These are phyloP conservation scores for Hemistola chrysoprasaria DNA, from an alignment of 2,888 invertebrate species.

Conservation along the genomic window DNA sequence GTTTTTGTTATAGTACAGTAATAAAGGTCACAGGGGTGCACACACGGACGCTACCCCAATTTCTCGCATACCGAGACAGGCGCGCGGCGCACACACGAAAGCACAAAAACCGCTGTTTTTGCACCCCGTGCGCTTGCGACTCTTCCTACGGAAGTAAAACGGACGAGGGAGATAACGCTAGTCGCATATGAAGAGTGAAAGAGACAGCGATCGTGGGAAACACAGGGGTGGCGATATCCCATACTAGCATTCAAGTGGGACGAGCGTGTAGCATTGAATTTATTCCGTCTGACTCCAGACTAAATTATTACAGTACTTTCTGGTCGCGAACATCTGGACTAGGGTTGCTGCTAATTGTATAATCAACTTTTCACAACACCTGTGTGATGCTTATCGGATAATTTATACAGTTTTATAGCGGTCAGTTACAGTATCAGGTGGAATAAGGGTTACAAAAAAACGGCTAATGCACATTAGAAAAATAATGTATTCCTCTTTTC, in stretches of 20 bases:
- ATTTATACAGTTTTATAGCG: constrained; percentile 37
- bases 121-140: constrained; percentile 55
- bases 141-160: constrained; percentile 71
- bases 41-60: constrained; percentile 28
- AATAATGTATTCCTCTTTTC: constrained; percentile 52
- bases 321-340: constrained; percentile 39
- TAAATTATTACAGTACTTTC: constrained; percentile 26
- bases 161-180: constrained; percentile 39
- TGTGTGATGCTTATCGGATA: constrained; percentile 52
- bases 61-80: constrained; percentile 49
- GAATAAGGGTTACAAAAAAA: constrained; percentile 22
- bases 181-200: constrained; percentile 34
- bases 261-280: constrained; percentile 48
- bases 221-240: constrained; percentile 77
- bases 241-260: constrained; percentile 70
- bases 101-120: constrained; percentile 69
- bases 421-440: constrained; percentile 20
- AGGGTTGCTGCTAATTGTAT: constrained; percentile 31
- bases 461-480: constrained; percentile 28
- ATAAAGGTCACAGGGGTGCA: constrained; percentile 18
- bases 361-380: constrained; percentile 43
- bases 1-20: no score
- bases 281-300: constrained; percentile 40
- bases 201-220: constrained; percentile 71
- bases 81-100: constrained; percentile 64